phyloP scores from a whole-genome alignment of 2,113 vertebrate species.

The Phalacrocorax pelagicus region DNA sequence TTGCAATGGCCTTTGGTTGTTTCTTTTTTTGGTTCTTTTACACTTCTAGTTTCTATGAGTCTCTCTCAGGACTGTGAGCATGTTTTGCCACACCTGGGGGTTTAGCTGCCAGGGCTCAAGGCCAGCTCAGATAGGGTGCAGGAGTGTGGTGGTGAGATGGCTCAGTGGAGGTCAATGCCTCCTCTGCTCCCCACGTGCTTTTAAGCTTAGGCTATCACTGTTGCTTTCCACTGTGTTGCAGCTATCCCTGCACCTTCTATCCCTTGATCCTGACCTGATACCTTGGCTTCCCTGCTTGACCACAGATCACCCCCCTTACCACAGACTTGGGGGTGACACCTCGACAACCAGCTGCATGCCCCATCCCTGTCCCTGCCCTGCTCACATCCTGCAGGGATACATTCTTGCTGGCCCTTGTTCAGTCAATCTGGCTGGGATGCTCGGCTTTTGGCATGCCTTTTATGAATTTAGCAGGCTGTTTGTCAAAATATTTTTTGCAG shows the following conservation, averaged over 20 bases:
- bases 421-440: neutral
- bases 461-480: neutral
- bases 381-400: neutral
- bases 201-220: neutral
- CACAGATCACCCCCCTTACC: neutral
- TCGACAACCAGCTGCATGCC: neutral
- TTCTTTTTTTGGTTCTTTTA: neutral
- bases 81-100: neutral
- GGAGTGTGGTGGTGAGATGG: too few species aligned
- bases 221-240: neutral
- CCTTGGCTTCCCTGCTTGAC: neutral
- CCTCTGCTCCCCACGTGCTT: neutral
- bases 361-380: neutral
- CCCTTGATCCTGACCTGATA: neutral
- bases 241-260: neutral
- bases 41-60: neutral
- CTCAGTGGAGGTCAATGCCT: neutral
- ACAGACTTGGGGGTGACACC: neutral
- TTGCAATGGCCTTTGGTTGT: neutral
- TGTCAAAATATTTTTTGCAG: neutral
- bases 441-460: rapidly evolving
- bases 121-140: neutral
- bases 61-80: neutral
- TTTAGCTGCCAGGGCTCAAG: neutral
- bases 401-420: neutral